Conservation (phyloP, 2,888 invertebrate genomes). For the Chrysina gloriosa region DNA sequence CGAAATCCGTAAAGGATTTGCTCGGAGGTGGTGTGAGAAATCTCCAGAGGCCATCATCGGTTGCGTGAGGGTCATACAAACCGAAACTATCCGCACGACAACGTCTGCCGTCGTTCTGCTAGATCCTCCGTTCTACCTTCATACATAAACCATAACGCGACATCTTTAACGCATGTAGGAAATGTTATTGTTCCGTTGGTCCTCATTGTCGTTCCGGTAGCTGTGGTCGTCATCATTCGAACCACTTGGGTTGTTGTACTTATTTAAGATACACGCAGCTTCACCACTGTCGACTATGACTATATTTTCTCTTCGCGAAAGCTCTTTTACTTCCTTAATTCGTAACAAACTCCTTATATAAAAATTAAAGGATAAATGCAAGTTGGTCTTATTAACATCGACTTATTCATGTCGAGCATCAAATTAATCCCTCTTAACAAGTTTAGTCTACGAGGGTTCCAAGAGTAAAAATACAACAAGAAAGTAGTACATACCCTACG, state of each 20-base stretch:
- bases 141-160: conserved; percentile 45
- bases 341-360: too few species aligned
- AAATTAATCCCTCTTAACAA: too few species aligned
- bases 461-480: too few species aligned
- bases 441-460: too few species aligned
- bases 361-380: neutral
- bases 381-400: neutral
- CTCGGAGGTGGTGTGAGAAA: conserved; percentile 49
- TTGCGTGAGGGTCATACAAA: conserved; percentile 57
- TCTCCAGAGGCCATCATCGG: conserved; percentile 58
- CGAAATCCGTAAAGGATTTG: conserved; percentile 61
- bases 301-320: neutral
- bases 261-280: conserved; percentile 16
- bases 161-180: conserved; percentile 44
- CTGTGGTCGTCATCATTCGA: conserved; percentile 19
- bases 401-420: neutral
- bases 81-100: conserved; percentile 27
- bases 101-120: conserved; percentile 24
- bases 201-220: conserved; percentile 25
- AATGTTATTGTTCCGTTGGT: conserved; percentile 38
- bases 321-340: neutral
- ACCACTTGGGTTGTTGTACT: conserved; percentile 5
- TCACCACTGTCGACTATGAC: conserved; percentile 12
- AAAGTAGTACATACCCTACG: too few species aligned
- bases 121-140: conserved; percentile 11